Conservation (phyloP, 2,113 vertebrate species). For the Furnarius figulus region DNA sequence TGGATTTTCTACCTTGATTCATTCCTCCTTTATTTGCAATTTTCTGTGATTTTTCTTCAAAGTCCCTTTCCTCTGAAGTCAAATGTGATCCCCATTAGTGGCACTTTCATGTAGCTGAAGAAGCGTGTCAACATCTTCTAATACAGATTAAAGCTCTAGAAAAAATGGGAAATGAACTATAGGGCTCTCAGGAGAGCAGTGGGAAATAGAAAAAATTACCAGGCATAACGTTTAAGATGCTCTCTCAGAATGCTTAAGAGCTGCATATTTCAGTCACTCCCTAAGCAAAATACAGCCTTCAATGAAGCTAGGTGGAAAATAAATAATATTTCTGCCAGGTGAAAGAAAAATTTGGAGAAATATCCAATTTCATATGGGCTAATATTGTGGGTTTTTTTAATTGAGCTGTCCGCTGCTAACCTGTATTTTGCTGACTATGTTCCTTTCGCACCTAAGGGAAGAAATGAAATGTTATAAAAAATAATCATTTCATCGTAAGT, state of each 20-base stretch:
- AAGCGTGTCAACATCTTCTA: slow-evolving; percentile 6
- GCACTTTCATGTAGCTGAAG: slow-evolving; percentile 10
- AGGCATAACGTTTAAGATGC: background rate
- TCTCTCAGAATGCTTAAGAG: background rate
- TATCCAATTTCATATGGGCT: background rate
- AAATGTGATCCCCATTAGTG: background rate
- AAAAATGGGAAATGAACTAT: background rate
- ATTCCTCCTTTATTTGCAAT: background rate
- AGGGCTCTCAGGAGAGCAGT: background rate
- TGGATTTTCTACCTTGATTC: background rate
- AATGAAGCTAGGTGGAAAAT: background rate
- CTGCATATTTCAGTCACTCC: background rate
- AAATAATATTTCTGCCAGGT: background rate
- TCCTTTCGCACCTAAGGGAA: background rate
- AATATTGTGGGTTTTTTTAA: background rate
- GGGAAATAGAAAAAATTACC: background rate
- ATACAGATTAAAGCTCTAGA: slow-evolving; percentile 32
- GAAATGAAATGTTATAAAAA: background rate
- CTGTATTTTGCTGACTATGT: background rate
- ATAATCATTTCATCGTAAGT: background rate
- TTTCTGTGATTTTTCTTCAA: slow-evolving; percentile 40
- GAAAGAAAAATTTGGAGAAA: background rate
- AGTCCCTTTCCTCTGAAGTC: slow-evolving; percentile 21
- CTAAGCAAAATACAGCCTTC: background rate
- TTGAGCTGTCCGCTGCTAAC: background rate